A percentile compares a stretch with the other conserved stretches of the same genome.
phyloP scores from a whole-genome alignment of 1,140 invertebrate species.

The Lordiphosa clarofinis region DNA sequence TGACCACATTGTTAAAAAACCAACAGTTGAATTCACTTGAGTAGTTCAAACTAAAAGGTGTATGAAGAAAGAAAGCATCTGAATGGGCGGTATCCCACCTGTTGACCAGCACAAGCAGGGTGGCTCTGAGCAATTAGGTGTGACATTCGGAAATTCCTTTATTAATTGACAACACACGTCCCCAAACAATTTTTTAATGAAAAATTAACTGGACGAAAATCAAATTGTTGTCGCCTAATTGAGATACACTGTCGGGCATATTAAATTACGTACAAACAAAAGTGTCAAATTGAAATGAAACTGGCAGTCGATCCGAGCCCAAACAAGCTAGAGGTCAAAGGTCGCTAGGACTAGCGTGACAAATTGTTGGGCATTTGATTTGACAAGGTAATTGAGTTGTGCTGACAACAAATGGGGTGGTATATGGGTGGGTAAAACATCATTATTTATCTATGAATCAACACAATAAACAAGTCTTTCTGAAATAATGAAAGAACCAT shows the following conservation, averaged over 20 bases:
- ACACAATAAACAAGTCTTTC: too few species aligned
- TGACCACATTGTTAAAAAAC: conserved; percentile 57
- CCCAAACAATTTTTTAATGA: conserved; percentile 60
- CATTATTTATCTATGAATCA: too few species aligned
- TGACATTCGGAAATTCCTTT: conserved; percentile 45
- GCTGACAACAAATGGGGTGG: conserved; percentile 1
- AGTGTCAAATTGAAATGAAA: conserved; percentile 49
- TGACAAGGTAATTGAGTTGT: conserved; percentile 71
- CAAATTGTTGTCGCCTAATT: conserved; percentile 68
- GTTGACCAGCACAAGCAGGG: conserved; percentile 2
- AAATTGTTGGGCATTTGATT: conserved; percentile 64
- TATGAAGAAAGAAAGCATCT: neutral
- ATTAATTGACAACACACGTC: conserved; percentile 71
- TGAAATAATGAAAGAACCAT: too few species aligned
- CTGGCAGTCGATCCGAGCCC: conserved; percentile 12
- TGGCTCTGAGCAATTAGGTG: conserved; percentile 56
- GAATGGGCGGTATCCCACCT: conserved; percentile 3
- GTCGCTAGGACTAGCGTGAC: conserved; percentile 41
- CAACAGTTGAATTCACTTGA: conserved; percentile 62
- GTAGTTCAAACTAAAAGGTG: conserved; percentile 10
- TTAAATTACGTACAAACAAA: conserved; percentile 71
- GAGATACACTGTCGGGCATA: conserved; percentile 60
- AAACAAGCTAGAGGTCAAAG: neutral
- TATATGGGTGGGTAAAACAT: too few species aligned
- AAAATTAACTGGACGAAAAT: conserved; percentile 75